Evolutionary conservation across 2,888 invertebrate species (phyloP), one percentile per base, ranked within the genome.

Genomic region (Laothoe populi): DNA sequence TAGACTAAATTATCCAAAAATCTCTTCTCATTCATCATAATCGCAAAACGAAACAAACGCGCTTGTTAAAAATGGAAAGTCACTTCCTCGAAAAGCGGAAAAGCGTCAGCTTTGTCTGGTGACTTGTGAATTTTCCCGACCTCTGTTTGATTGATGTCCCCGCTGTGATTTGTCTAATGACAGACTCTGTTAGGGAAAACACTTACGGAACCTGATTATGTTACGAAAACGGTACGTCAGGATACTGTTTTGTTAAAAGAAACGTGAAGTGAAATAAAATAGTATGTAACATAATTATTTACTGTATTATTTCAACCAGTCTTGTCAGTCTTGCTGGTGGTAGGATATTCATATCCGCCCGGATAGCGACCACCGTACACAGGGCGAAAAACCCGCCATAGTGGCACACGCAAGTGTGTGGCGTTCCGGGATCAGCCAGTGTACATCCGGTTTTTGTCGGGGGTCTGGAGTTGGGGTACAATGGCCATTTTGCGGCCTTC

Each of bases 41-140:
- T 53, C 16, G 13, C 11, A 26, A n/a, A 46, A 46, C 13, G 53
- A 16, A n/a, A 53, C 53, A 53, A 35, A 19, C 53, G 31, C 31
- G 35, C 19, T 53, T 53, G 53, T 53, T 35, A 35, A 35, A 19
- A 53, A 53, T 31, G 31, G 13, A 49, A 53, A 53, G 53, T 53
- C 53, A 53, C 19, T 53, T 53, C 53, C 53, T 35, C 31, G 13
- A 35, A 31, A 19, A 10, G 31, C 11, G 31, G 31, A 35, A 35
- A 53, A 53, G 53, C 53, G 31, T 16, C 31, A 49, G 53, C 35
- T 35, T 53, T 35, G 53, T 49, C 49, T 19, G 21, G 19, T 53
- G 53, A 53, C 53, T 53, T 16, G 53, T 11, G 53, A 35, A 10
- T 19, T 46, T 13, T 4, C 46, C 23, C 23, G 13, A 24, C 19